Base-by-base conservation (phyloP, 2,888 invertebrate genomes). In the Harpagoxenus sublaevis region DNA sequence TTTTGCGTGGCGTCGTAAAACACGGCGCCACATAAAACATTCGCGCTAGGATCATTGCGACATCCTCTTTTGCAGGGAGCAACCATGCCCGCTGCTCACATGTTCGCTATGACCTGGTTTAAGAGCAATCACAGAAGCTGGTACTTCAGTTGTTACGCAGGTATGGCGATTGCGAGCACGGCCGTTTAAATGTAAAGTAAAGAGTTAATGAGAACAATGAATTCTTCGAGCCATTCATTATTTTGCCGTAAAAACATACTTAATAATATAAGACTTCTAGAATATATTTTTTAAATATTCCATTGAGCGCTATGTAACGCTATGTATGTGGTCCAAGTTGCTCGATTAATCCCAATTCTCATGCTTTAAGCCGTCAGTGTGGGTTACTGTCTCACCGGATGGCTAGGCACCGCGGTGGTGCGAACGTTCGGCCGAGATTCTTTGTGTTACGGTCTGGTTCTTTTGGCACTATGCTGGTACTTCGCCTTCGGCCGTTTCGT, bases 101-200 rank as follows among this genome's bases (percentile, higher is more conserved):
- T 96, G 96, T 92, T 96, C 35, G 96, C 96, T 85, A 96, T 96
- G 88, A 96, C 96, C 45, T 96, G 96, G 96, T 96, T 96, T 88
- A 96, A 96, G 92, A 96, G 96, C 55, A 96, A 95, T 84, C 95
- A 96, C 89, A 94, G 96, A 84, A 96, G 96, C 90, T 96, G 95
- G 89, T 96, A 96, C 93, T 95, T 96, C 48, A 96, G 96, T 70
- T 95, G 96, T 86, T 96, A 96, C 90, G 96, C 96, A 89, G 96
- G 96, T 96, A 91, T 70, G 10, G n/a, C 3, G 35, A 57, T 79
- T 35, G 23, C 39, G 23, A 68, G 9, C n/a, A 31, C 42, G 35
- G 4, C 8, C 18, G 28, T 73, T 60, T 60, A 23, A 70, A 35
- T 42, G 23, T 70, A 9, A 45, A 45, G 15, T 15, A 53, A 31